Conservation (phyloP, 2,113 vertebrate genomes). For the Gorsachius goisagi region DNA sequence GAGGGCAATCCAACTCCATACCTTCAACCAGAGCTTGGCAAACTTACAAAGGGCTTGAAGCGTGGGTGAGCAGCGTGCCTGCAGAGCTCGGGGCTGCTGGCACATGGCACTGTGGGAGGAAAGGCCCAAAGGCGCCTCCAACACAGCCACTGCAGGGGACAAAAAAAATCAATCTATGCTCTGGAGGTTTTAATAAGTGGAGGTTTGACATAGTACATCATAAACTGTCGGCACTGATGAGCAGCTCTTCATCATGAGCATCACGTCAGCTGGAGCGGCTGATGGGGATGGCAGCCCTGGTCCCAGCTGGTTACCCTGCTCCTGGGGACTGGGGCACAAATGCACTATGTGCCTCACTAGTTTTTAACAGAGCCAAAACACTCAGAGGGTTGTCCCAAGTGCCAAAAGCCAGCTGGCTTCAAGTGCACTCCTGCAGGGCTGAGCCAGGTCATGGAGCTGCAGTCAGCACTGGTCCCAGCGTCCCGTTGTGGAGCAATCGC, state of each 20-base stretch:
- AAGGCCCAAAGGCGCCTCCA: background rate
- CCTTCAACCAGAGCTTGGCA: background rate
- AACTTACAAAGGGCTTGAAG: background rate
- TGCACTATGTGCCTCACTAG: background rate
- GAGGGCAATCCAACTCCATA: background rate
- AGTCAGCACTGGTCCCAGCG: background rate
- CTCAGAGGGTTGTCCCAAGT: background rate
- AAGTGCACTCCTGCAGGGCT: background rate
- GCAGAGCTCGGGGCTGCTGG: background rate
- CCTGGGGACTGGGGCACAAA: background rate
- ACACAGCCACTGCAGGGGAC: constrained; percentile 6
- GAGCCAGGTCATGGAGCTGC: background rate
- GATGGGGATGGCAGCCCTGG: background rate
- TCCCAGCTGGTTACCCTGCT: background rate
- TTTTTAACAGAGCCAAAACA: background rate
- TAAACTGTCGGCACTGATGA: constrained; percentile 39
- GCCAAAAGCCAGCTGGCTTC: background rate
- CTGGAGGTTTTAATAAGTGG: constrained; percentile 59
- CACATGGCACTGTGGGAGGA: background rate
- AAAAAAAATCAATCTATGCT: constrained; percentile 27
- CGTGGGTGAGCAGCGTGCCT: accelerated
- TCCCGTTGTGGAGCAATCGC: accelerated
- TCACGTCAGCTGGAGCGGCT: background rate
- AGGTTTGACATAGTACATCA: constrained; percentile 55
- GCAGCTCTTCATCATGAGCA: constrained; percentile 49